Base-by-base conservation (phyloP, 2,888 invertebrate species). In the Selenia dentaria region DNA sequence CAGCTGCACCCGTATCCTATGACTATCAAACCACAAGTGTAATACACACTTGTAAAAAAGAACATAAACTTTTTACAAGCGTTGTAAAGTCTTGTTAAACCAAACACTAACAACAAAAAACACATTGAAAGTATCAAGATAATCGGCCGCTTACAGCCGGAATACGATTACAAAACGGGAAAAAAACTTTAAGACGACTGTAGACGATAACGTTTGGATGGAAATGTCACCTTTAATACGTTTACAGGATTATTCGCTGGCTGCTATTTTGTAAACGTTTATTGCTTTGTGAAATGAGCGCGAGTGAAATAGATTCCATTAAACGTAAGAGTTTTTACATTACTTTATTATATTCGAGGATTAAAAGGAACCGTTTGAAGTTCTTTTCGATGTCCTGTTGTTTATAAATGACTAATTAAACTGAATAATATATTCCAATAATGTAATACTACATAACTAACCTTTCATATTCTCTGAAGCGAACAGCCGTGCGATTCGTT, bases 171-270 rank as follows among this genome's bases (percentile, higher is more conserved):
- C 47, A 24, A 13, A 42, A 41, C 24, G 37, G 37, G 47, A 41
- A 42, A 47, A 18, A 47, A 48, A 42, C 47, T 37, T 48, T 42
- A 47, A 47, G 47, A 24, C 28, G 37, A 22, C 36, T 46, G 11
- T 24, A 13, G 35, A 12, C 41, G 41, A 48, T 42, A 42, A 37
- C 47, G 37, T 37, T 48, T 42, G 41, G 47, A 48, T 48, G 41
- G 37, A 41, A 42, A 48, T 42, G 47, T 48, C 47, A 41, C 41
- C 28, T 36, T 25, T 47, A 41, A 42, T 48, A 41, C 41, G 41
- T 27, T 36, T 24, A 27, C 16, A 25, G 24, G 37, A 20, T 28
- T 37, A 37, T 27, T 27, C 32, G 29, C 13, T 11, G 25, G 26
- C 16, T 29, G 45, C 45, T 47, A 27, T 46, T 47, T 37, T 48